These are phyloP conservation scores for Alligator mississippiensis DNA, from an alignment of 2,113 vertebrate genomes.

Conservation along the genomic window DNA sequence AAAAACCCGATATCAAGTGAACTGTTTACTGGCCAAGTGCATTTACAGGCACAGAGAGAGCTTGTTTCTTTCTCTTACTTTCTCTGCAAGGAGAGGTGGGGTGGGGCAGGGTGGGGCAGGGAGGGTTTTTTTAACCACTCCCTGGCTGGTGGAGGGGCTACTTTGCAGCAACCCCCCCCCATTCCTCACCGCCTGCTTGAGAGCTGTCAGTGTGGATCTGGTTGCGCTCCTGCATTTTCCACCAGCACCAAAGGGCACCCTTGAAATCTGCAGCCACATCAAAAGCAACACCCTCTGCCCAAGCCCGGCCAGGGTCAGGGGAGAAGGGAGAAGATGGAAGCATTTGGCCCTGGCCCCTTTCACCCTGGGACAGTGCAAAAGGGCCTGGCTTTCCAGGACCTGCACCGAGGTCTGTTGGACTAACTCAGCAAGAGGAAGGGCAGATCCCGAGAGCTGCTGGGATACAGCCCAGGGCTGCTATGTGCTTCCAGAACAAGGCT, in stretches of 20 bases:
- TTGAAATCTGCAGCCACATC: background rate
- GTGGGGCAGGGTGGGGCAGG: conserved; percentile 1
- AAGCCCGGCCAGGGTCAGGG: background rate
- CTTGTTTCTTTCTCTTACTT: no score
- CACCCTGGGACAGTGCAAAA: background rate
- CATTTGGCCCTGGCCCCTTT: background rate
- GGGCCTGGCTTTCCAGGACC: background rate
- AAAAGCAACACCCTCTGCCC: no score
- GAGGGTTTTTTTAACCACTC: conserved; percentile 34
- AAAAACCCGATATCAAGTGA: conserved; percentile 82
- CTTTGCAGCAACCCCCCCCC: background rate
- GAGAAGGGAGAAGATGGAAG: background rate
- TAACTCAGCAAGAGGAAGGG: background rate
- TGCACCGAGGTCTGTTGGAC: background rate
- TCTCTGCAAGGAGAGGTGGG: background rate
- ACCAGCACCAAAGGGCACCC: background rate
- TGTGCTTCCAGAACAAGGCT: background rate
- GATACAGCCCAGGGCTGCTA: background rate
- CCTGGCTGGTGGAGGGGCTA: conserved; percentile 12
- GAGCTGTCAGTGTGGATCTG: no score
- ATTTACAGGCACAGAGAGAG: conserved; percentile 1
- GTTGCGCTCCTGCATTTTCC: no score
- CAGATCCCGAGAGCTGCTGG: background rate
- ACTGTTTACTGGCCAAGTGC: conserved; percentile 37
- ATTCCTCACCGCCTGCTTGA: background rate